Base-by-base conservation (phyloP, 2,797 vertebrate species). In the Gobio occitaniae region DNA sequence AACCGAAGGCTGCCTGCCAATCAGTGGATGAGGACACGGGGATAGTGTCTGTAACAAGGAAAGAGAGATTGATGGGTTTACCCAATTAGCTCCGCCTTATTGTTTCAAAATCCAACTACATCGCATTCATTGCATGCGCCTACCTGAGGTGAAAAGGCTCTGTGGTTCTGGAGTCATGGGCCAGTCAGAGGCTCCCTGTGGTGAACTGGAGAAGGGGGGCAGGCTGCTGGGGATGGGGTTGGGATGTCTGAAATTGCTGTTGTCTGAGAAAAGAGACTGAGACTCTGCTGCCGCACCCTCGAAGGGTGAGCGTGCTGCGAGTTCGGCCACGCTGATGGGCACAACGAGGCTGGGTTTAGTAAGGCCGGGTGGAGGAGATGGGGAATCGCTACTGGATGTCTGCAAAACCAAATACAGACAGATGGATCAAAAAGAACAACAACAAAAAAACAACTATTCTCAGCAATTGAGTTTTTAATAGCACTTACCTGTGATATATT, bases 1-100 rank as follows among this genome's bases (percentile, higher is more conserved):
- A 99, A 91, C 98, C 98, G 84, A 99, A 99, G 8, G 98, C 98
- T 6, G 98, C 98, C 96, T 99, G 98, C 98, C 98, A 99, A 96
- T 99, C 98, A 94, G 98, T 99, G 89, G 98, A 99, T 78, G 98
- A 99, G 16, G 98, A 97, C 89, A 99, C 98, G 84, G 98, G 98
- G 93, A 99, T 99, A 90, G 97, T 98, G 95, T 99, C 98, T 99
- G 94, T 4, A 63, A 78, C 21, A 63, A 78, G n/a, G 1, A 19
- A 32, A 78, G 76, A 78, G 9, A 29, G 56, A 47, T 59, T 61
- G 32, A 38, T 29, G 38, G 38, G 38, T 71, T 44, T 48, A 63
- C 25, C n/a, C 5, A 2, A 29, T 63, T 63, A 47, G 36, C 63
- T 8, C 29, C 1, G 3, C 36, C 10, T 8, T 16, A 50, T 79